Evolutionary conservation across 2,113 vertebrate genomes (phyloP).

Genomic region (Nesogale talazaci): DNA sequence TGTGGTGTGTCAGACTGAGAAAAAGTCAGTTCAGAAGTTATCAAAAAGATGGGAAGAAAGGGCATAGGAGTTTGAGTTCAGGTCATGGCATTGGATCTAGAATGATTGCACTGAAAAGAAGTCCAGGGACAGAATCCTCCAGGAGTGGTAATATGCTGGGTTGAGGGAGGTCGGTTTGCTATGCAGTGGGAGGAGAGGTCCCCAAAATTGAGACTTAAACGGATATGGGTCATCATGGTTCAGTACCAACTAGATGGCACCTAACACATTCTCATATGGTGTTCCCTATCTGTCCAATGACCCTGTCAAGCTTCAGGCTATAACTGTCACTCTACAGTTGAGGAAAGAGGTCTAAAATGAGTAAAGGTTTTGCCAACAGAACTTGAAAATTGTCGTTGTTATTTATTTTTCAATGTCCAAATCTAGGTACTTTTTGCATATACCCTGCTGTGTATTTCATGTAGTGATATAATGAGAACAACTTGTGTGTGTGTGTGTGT

Average conservation of each 20-base stretch:
- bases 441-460: neutral
- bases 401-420: neutral
- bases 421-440: neutral
- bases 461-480: neutral
- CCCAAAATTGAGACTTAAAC: neutral
- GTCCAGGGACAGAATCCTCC: neutral
- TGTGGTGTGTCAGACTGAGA: neutral
- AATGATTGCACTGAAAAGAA: neutral
- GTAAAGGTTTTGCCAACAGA: neutral
- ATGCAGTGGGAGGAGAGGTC: neutral
- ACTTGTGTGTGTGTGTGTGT: neutral
- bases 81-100: neutral
- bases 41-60: neutral
- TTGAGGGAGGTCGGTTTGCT: neutral
- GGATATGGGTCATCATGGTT: no score
- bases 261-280: no score
- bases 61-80: neutral
- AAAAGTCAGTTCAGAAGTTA: neutral
- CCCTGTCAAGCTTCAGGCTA: neutral
- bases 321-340: neutral
- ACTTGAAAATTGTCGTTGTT: no score
- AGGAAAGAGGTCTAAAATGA: neutral
- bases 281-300: neutral
- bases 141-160: neutral
- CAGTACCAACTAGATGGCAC: no score